Evolutionary conservation across 1,140 invertebrate species (phyloP).

Genomic region (Drosophila funebris): DNA sequence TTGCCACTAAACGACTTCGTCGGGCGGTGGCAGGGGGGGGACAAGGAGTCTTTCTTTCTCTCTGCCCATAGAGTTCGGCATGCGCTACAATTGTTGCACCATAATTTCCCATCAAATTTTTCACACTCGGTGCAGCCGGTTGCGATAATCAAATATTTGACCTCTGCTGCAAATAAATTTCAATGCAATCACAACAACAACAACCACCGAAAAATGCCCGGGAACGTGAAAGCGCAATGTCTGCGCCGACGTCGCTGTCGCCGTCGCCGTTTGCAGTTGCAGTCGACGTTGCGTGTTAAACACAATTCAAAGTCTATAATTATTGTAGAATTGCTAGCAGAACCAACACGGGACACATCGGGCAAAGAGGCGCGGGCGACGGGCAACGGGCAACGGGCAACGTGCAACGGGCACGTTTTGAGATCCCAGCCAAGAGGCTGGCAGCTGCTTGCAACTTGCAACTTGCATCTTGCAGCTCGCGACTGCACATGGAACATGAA

Average conservation of each 20-base stretch:
- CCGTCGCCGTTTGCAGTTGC: constrained; percentile 48
- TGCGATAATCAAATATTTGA: constrained; percentile 83
- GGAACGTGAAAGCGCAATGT: constrained; percentile 74
- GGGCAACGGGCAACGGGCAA: constrained; percentile 1
- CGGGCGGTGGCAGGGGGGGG: neutral
- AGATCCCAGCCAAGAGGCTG: constrained; percentile 37
- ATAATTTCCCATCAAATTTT: constrained; percentile 83
- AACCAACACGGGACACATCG: constrained; percentile 48
- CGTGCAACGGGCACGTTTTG: constrained; percentile 10
- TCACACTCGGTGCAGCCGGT: constrained; percentile 73
- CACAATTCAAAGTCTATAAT: constrained; percentile 83
- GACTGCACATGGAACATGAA: constrained; percentile 73
- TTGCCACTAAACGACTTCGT: constrained; percentile 73
- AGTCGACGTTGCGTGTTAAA: constrained; percentile 82
- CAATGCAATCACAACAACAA: constrained; percentile 67
- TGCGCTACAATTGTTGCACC: constrained; percentile 78
- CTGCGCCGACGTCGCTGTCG: constrained; percentile 33
- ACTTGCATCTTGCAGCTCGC: constrained; percentile 22
- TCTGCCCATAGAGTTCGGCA: constrained; percentile 15
- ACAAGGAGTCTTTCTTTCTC: neutral
- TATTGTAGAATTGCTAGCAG: constrained; percentile 82
- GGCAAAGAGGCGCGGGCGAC: constrained; percentile 2
- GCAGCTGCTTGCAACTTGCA: constrained; percentile 21
- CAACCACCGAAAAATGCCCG: constrained; percentile 33
- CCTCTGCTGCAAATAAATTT: constrained; percentile 82